phyloP scores from a whole-genome alignment of 2,797 vertebrate genomes.

The Peromyscus attwateri region DNA sequence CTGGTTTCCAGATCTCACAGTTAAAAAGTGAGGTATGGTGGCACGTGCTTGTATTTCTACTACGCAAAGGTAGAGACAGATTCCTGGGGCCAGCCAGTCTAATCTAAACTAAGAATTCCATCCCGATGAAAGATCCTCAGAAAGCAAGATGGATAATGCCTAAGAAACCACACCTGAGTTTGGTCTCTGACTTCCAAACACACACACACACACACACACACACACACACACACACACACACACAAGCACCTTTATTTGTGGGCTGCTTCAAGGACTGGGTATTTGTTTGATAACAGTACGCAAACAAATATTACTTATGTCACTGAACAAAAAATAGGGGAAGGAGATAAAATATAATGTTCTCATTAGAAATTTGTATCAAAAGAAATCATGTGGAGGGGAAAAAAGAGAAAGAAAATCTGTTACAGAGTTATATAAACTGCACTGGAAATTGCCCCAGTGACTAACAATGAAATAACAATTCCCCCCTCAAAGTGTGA shows the following conservation, averaged over 20 bases:
- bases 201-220: not conserved
- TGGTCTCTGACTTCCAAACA: not conserved
- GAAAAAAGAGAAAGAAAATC: not conserved
- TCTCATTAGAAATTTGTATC: not conserved
- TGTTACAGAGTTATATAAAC: not conserved
- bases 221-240: not conserved
- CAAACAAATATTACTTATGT: not conserved
- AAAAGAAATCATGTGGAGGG: not conserved
- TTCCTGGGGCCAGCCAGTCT: not conserved
- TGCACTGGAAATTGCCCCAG: not conserved
- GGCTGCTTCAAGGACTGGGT: not conserved
- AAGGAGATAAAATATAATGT: not conserved
- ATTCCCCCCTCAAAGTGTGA: not conserved
- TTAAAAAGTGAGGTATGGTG: not conserved
- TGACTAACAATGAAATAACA: slow-evolving; percentile 9
- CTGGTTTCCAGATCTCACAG: not conserved
- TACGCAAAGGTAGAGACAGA: not conserved
- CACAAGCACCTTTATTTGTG: not conserved
- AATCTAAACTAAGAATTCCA: not conserved
- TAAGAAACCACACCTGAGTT: not conserved
- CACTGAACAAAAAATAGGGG: not conserved
- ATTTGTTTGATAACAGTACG: not conserved
- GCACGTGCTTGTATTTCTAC: not conserved
- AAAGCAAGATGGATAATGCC: not conserved
- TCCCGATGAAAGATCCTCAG: not conserved